Base-by-base conservation (phyloP, 2,113 vertebrate species). In the Eonycteris spelaea region DNA sequence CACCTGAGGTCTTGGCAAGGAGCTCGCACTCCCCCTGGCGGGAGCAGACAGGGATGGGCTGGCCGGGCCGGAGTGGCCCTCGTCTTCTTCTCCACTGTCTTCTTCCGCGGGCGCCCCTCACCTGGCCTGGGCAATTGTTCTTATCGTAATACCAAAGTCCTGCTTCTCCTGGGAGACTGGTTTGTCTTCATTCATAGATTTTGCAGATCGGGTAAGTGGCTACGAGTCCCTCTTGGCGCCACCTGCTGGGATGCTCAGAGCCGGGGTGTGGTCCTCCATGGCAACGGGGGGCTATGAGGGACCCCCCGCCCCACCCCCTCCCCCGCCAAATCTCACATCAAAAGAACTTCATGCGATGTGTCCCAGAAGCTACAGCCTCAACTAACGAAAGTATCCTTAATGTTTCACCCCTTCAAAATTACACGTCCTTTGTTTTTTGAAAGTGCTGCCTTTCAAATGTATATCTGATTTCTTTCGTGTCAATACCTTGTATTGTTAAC, bases 21-120 rank as follows among this genome's bases (percentile, higher is more conserved):
- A 83, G 82, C 95, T 79, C 53, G 59, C 4, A 21, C 87, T 15
- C 90, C 95, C 95, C 85, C 97, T 98, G 43, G 70, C 96, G 97
- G 96, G 24, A 15, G 3, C 14, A 68, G 71, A 19, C n/a, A 67
- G 70, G 26, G 10, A 74, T 14, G 22, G 38, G 24, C 73, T 18
- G 78, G 55, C 33, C 33, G 22, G 78, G 55, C 35, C 33, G 0
- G 40, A 71, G 40, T 2, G 53, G 14, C n/a, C 85, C 13, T 38
- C 48, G 2, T 9, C 57, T 67, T 9, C 57, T 67, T 35, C 35
- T 75, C 48, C 35, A 19, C 30, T 1, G 26, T 55, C 15, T 7
- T 59, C 28, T 55, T 79, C n/a, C 35, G 11, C n/a, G 16, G 48
- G 7, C 6, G 22, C 33, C 11, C 40, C 7, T 48, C 11, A 55